Percentiles rank a stretch among this genome's conserved stretches.
These are phyloP conservation scores for Mugil cephalus DNA, from an alignment of 2,113 vertebrate species.

Conservation along the genomic window DNA sequence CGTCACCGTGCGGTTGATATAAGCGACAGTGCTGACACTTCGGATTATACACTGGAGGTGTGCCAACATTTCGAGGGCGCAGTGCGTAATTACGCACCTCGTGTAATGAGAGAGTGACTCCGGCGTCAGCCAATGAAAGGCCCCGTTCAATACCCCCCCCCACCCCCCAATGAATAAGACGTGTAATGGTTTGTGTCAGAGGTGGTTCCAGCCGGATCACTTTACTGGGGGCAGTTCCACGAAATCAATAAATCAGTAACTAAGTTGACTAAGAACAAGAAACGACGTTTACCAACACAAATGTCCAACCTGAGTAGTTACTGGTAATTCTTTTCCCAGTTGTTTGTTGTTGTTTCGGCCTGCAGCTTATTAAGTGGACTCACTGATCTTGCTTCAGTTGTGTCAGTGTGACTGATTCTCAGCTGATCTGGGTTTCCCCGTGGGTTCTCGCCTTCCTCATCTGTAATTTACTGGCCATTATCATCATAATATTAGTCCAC, in stretches of 20 bases:
- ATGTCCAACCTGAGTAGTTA: no score
- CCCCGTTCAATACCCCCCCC: neutral
- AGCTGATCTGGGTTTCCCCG: neutral
- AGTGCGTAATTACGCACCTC: constrained; percentile 54
- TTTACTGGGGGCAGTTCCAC: neutral
- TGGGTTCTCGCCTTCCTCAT: no score
- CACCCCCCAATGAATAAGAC: constrained; percentile 7
- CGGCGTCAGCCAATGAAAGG: constrained; percentile 48
- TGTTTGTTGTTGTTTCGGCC: no score
- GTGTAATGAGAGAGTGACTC: constrained; percentile 57
- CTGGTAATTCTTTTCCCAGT: no score
- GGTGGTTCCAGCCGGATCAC: neutral
- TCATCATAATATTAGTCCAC: neutral
- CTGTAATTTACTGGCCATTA: neutral
- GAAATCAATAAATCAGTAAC: neutral
- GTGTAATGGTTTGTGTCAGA: neutral
- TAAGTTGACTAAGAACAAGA: neutral
- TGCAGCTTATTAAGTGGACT: neutral
- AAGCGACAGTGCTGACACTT: constrained; percentile 37
- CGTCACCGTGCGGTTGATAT: constrained; percentile 64
- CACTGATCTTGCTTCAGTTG: no score
- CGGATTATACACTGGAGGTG: constrained; percentile 38
- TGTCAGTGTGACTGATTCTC: neutral
- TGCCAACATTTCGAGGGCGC: constrained; percentile 36
- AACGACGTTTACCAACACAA: neutral